Conservation (phyloP, 2,797 vertebrate genomes). For the Sorex maritimensis region DNA sequence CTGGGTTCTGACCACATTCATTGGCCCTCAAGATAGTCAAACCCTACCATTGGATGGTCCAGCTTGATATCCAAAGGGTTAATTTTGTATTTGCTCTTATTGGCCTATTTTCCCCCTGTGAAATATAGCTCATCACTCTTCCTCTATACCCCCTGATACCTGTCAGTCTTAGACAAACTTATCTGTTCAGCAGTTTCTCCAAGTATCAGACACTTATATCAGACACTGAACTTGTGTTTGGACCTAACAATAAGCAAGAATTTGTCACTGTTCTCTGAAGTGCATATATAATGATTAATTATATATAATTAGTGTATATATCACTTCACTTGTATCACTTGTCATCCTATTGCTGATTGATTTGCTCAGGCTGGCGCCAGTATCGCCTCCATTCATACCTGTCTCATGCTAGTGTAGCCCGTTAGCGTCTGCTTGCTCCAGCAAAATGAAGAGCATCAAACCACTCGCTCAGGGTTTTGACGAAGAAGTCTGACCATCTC, state of each 20-base stretch:
- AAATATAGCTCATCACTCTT: not conserved
- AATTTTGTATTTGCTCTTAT: not conserved
- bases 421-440: no score
- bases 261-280: not conserved
- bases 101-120: not conserved
- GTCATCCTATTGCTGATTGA: no score
- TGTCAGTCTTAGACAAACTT: not conserved
- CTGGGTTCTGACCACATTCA: not conserved
- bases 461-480: no score
- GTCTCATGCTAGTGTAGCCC: no score
- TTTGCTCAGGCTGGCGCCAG: no score
- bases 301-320: no score
- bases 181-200: conserved; percentile 42
- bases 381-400: no score
- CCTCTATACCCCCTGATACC: not conserved
- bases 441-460: no score
- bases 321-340: no score
- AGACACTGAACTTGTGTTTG: not conserved
- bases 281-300: not conserved
- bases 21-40: not conserved
- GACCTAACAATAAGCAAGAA: not conserved
- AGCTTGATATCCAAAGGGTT: not conserved
- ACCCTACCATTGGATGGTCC: not conserved
- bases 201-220: not conserved
- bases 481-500: no score